A percentile compares a stretch with the other conserved stretches of the same genome.
These are phyloP conservation scores for Pangasianodon gigas DNA, from an alignment of 2,113 vertebrate genomes.

Conservation along the genomic window DNA sequence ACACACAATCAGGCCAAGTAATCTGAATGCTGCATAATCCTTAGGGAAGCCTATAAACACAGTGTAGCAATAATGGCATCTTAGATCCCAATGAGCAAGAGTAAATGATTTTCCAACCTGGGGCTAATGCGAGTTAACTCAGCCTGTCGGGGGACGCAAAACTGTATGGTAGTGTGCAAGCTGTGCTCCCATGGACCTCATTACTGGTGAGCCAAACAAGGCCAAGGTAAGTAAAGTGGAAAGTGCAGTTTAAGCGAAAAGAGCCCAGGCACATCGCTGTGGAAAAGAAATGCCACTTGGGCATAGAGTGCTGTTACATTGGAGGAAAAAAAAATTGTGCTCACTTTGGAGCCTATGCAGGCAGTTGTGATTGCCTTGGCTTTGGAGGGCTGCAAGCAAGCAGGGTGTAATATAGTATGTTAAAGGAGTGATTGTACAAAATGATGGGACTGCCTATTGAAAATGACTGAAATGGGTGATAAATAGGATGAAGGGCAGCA, in stretches of 20 bases:
- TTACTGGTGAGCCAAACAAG: slow-evolving; percentile 72
- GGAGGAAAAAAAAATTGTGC: neutral
- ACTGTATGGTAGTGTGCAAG: slow-evolving; percentile 69
- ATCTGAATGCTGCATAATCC: slow-evolving; percentile 69
- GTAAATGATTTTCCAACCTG: slow-evolving; percentile 74
- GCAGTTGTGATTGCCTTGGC: slow-evolving; percentile 3
- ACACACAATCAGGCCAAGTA: slow-evolving; percentile 58
- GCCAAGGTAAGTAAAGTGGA: slow-evolving; percentile 70
- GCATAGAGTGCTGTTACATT: slow-evolving; percentile 49
- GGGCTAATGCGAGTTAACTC: slow-evolving; percentile 76
- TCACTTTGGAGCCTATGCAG: slow-evolving; percentile 8
- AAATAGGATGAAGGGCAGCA: neutral
- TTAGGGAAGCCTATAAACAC: slow-evolving; percentile 70
- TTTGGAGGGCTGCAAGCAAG: slow-evolving; percentile 24
- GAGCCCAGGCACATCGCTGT: slow-evolving; percentile 52
- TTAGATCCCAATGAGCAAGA: slow-evolving; percentile 72
- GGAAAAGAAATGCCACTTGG: slow-evolving; percentile 31
- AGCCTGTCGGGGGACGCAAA: slow-evolving; percentile 67
- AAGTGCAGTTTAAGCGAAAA: slow-evolving; percentile 77
- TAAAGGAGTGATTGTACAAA: neutral
- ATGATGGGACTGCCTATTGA: neutral
- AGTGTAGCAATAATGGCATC: slow-evolving; percentile 71
- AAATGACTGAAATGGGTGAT: slow-evolving; percentile 58
- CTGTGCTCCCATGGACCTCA: slow-evolving; percentile 76
- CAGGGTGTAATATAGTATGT: slow-evolving; percentile 2